Percentiles rank a stretch among this genome's conserved stretches.
phyloP scores from a whole-genome alignment of 2,797 vertebrate genomes.

The Melanotaenia parkinsoni region DNA sequence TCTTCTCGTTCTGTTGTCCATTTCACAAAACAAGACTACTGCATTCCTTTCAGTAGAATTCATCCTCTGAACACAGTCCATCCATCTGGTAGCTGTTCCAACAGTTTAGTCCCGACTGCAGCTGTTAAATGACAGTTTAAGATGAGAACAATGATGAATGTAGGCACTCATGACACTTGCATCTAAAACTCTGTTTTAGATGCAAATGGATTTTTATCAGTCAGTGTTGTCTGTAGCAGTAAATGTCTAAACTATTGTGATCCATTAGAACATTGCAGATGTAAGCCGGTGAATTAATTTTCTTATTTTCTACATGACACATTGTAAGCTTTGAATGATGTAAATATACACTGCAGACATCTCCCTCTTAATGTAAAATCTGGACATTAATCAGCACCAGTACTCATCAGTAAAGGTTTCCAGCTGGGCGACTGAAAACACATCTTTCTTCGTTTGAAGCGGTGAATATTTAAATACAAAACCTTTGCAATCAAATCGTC shows the following conservation, averaged over 20 bases:
- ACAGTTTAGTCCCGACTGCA: no score
- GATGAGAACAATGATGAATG: no score
- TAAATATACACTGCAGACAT: slow-evolving; percentile 5
- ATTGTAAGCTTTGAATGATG: neutral
- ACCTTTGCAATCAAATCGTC: slow-evolving; percentile 12
- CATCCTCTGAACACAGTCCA: no score
- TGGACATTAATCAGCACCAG: slow-evolving; percentile 19
- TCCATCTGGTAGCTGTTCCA: no score
- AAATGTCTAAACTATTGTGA: neutral
- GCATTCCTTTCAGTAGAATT: no score
- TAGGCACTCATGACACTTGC: no score
- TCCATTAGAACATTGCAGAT: neutral
- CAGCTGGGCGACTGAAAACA: slow-evolving; percentile 26
- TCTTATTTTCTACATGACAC: neutral
- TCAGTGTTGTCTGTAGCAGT: no score
- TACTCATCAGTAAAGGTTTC: slow-evolving; percentile 18
- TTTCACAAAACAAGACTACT: no score
- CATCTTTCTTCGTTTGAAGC: slow-evolving; percentile 8
- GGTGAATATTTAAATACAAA: slow-evolving; percentile 16
- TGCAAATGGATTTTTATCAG: no score
- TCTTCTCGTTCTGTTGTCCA: no score
- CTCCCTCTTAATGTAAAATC: neutral
- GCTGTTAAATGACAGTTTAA: no score
- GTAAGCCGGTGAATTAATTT: neutral
- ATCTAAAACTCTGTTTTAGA: no score